Base-by-base conservation (phyloP, 2,797 vertebrate genomes). In the Brachyalestes nurse region DNA sequence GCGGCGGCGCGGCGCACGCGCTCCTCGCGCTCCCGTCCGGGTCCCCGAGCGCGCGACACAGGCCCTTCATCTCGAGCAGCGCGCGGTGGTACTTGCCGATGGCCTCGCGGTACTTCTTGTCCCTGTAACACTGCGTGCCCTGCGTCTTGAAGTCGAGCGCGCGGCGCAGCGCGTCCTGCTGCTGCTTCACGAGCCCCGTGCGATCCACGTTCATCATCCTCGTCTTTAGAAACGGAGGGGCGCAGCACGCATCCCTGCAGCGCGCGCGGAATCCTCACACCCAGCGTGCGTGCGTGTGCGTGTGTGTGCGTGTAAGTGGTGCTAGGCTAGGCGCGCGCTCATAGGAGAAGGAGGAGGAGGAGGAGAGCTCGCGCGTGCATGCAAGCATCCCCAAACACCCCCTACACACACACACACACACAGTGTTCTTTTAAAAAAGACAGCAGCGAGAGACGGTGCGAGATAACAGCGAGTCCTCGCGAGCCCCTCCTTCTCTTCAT, bases 71-170 rank as follows among this genome's bases (percentile, higher is more conserved):
- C 93, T 99, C 97, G 91, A 99, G 93, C 90, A 99, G 89, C 72
- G 98, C 97, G 83, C 98, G 96, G 93, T 99, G 98, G 81, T 99
- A 99, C 92, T 99, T 99, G 88, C 98, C 98, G 82, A 99, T 99
- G 91, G 98, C 97, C 88, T 99, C 98, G 60, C 97, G 95, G 95
- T 97, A 99, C 93, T 99, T 99, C 94, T 99, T 99, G 87, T 99
- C 98, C 92, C 98, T 97, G 94, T 99, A 99, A 90, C 98, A 99
- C 93, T 98, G 97, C 58, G 96, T 96, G 69, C 97, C 98, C 89
- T 99, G 95, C 91, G 95, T 93, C 94, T 98, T 97, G 92, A 99
- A 99, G 91, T 97, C 97, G 88, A 97, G 91, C 72, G 97, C 97
- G 64, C 97, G 92, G 76, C 93, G 93, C 87, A 99, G 93, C 95